Base-by-base conservation (phyloP, 2,888 invertebrate genomes). In the Furcula furcula region DNA sequence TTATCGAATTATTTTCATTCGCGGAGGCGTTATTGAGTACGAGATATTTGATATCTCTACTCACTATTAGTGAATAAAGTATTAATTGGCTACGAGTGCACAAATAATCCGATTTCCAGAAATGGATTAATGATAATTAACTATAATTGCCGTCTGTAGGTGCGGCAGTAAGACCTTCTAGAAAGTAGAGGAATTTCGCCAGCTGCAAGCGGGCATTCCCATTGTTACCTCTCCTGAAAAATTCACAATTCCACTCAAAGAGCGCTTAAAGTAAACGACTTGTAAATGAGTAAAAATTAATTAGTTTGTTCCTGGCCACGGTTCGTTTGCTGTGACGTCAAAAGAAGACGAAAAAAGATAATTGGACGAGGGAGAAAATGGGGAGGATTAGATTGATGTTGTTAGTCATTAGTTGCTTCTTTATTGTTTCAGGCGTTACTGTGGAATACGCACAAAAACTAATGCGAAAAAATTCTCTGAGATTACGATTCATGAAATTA, bases 261-360 rank as follows among this genome's bases (percentile, higher is more conserved):
- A 46, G 46, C 40, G 31, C 41, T 48, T 44, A 58, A 60, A 65
- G 54, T 53, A 66, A 72, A 71, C 65, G 70, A 67, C 70, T 70
- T 75, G 68, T 72, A 75, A 79, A 80, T 76, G 71, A 78, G 72
- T 67, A 69, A 69, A 75, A 75, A 80, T 75, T 80, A 78, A 80
- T 83, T 77, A 78, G 68, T 71, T 71, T 61, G 59, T 63, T 55
- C 65, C 57, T 49, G 48, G 55, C 32, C 45, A 49, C 43, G 59
- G 53, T 50, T 64, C 60, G 62, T 62, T 60, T 61, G 55, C 40
- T 56, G 58, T 61, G 57, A 65, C 60, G 65, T 64, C 55, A 57
- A 34, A 51, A 47, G 45, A 46, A 32, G 39, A 49, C 48, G 42
- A 58, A 74, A 70, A 71, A 72, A 72, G 66, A 69, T 76, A 76